Percentiles rank a stretch among this genome's conserved stretches.
Evolutionary conservation across 92 coral and sea anemone species (phyloP).

Genomic region (Virgularia gustaviana): DNA sequence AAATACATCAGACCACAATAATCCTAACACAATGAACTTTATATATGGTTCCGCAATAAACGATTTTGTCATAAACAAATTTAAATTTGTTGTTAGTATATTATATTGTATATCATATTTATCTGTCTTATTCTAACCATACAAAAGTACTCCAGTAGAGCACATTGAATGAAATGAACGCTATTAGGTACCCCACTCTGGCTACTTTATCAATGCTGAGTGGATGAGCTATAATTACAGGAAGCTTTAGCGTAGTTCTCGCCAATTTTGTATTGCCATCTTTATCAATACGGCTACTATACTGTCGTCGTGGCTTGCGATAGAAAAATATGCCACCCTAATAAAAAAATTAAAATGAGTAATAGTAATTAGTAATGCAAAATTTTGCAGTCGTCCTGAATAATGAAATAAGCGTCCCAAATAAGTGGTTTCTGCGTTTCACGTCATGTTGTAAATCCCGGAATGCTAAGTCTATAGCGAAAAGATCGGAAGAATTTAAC

Average conservation of each 20-base stretch:
- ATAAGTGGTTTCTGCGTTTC: too few relatives aligned
- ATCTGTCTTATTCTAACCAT: slow-evolving; percentile 16
- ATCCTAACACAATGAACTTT: too few relatives aligned
- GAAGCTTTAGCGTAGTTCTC: neutral
- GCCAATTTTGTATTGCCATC: slow-evolving; percentile 11
- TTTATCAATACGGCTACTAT: slow-evolving; percentile 19
- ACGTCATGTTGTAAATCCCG: too few relatives aligned
- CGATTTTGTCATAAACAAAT: neutral
- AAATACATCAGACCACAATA: too few relatives aligned
- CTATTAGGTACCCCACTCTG: slow-evolving; percentile 74
- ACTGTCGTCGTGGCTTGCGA: slow-evolving; percentile 28
- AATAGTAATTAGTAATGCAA: neutral
- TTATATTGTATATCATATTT: neutral
- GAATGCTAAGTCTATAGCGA: too few relatives aligned
- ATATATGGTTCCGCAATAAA: too few relatives aligned
- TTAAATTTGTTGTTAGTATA: neutral
- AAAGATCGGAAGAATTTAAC: too few relatives aligned
- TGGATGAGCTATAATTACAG: slow-evolving; percentile 25
- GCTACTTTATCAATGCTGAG: slow-evolving; percentile 66
- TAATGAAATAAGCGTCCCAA: too few relatives aligned
- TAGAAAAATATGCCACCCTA: slow-evolving; percentile 19
- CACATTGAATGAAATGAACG: slow-evolving; percentile 75
- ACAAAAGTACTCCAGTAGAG: slow-evolving; percentile 78
- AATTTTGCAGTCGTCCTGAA: too few relatives aligned
- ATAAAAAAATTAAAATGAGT: neutral